Conservation (phyloP, 2,888 invertebrate species). For the Buathra laborator region DNA sequence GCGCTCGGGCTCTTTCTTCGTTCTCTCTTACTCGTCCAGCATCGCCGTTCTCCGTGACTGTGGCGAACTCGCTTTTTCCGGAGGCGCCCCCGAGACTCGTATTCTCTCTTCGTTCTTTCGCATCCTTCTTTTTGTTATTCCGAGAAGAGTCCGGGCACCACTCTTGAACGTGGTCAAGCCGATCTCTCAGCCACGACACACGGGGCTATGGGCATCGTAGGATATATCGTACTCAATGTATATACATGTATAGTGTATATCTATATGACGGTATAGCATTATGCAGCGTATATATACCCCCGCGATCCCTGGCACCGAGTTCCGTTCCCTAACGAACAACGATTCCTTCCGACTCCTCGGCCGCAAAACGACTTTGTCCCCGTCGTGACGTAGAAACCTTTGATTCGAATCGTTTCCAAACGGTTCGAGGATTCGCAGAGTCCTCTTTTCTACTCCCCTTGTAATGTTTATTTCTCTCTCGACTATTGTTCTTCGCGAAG, state of each 20-base stretch:
- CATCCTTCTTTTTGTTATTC: conserved; percentile 70
- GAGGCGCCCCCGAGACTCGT: conserved; percentile 64
- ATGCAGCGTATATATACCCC: conserved; percentile 42
- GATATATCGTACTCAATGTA: conserved; percentile 36
- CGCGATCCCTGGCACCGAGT: conserved; percentile 31
- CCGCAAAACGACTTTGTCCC: conserved; percentile 9
- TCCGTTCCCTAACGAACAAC: conserved; percentile 63
- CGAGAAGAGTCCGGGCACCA: conserved; percentile 65
- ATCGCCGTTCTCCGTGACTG: conserved; percentile 28
- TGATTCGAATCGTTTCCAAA: conserved; percentile 26
- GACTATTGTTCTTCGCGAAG: not conserved
- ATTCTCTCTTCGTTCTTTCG: conserved; percentile 44
- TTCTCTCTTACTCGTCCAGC: conserved; percentile 33
- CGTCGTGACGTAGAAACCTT: conserved; percentile 28
- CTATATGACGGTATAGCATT: not conserved
- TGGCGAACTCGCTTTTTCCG: conserved; percentile 62
- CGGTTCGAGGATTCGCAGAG: conserved; percentile 14
- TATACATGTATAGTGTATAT: conserved; percentile 5
- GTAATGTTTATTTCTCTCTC: not conserved
- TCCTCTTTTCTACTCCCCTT: too few species aligned
- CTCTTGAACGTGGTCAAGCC: conserved; percentile 64
- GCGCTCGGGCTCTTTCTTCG: conserved; percentile 42
- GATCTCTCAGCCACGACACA: conserved; percentile 46
- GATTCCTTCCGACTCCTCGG: conserved; percentile 37
- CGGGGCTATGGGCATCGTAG: conserved; percentile 24